Evolutionary conservation across 2,888 invertebrate species (phyloP).

Genomic region (Beris morrisii): DNA sequence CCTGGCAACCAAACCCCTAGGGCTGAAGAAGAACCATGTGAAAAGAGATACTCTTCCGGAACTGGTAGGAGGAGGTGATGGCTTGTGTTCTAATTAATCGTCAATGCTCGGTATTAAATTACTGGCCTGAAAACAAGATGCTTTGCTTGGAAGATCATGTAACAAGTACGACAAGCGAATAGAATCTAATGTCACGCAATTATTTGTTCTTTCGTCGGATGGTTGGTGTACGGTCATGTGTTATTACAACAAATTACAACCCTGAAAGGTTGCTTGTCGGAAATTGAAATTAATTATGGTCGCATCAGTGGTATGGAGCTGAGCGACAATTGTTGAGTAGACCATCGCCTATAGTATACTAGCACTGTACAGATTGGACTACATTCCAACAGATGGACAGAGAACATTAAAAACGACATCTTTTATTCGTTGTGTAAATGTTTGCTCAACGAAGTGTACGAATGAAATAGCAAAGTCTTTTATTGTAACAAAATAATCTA

Average conservation of each 20-base stretch:
- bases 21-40: background rate
- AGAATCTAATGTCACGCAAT: slow-evolving; percentile 29
- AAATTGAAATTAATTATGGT: slow-evolving; percentile 19
- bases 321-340: background rate
- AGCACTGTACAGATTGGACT: too few relatives aligned
- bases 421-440: too few relatives aligned
- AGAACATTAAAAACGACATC: too few relatives aligned
- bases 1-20: too few relatives aligned
- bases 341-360: too few relatives aligned
- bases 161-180: slow-evolving; percentile 22
- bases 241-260: background rate
- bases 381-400: too few relatives aligned
- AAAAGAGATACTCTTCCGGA: too few relatives aligned
- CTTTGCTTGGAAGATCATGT: slow-evolving; percentile 30
- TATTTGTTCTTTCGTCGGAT: slow-evolving; percentile 3
- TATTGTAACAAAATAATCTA: too few relatives aligned
- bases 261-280: slow-evolving; percentile 1
- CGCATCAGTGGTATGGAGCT: background rate
- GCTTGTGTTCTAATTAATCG: slow-evolving; percentile 29
- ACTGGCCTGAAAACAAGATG: slow-evolving; percentile 26
- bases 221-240: slow-evolving; percentile 6
- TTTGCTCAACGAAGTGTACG: too few relatives aligned
- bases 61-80: background rate
- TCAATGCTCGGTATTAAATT: slow-evolving; percentile 26
- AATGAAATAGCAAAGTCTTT: too few relatives aligned